Base-by-base conservation (phyloP, 2,797 vertebrate genomes). In the Syngnathus rostellatus region DNA sequence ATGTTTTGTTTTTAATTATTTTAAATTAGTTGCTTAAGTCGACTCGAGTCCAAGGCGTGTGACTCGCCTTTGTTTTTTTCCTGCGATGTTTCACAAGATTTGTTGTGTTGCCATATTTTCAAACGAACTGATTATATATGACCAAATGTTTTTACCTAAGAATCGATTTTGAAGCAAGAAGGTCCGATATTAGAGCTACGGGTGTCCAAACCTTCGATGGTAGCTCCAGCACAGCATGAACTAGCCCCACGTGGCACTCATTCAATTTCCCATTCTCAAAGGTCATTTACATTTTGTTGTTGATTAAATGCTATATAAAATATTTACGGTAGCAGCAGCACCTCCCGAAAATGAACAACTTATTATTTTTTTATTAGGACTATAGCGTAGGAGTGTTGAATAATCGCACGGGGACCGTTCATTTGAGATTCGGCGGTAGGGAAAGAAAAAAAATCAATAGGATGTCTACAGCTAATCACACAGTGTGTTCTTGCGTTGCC, bases 401-500 rank as follows among this genome's bases (percentile, higher is more conserved):
- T 81, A 66, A 75, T 76, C 69, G 64, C 68, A 31, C 51, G 65
- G 72, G 50, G 12, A 50, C 73, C 69, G 68, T 75, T 84, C 68
- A 82, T 81, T 82, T 78, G 65, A 72, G 66, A 70, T 79, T 67
- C 65, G 65, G 74, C 66, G 70, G 76, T 71, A 62, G 69, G 40
- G 40, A 41, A 41, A 41, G 71, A 81, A 82, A 48, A 53, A 71
- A 81, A 82, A 84, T 88, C 81, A 78, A 86, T 84, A 75, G 40
- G 17, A 8, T 61, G 76, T 80, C 77, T 65, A 25, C 77, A 73
- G 67, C 70, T 78, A 76, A 78, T 85, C 74, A 69, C 72, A 71
- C 57, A 67, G 48, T 70, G 68, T 78, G 76, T 70, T 76, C 38
- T 62, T 40, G 62, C 77, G 37, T 55, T 64, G 71, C 68, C 67